Evolutionary conservation across 2,113 vertebrate species (phyloP), one percentile per base, ranked within the genome.

Genomic region (Chamaea fasciata): DNA sequence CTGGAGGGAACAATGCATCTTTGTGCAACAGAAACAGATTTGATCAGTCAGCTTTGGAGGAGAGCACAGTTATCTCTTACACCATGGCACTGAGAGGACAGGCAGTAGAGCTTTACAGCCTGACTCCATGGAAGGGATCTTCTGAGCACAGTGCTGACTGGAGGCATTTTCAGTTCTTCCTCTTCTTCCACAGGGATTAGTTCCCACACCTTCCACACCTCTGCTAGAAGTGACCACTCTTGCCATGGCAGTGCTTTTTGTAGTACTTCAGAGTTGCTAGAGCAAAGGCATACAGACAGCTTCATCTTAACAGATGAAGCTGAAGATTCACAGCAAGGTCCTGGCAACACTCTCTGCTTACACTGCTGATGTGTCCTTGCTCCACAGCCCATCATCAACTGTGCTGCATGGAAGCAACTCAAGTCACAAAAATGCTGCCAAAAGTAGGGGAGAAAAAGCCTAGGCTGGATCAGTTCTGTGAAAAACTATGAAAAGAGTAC

Each of bases 21-120:
- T 85, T 77, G 33, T 85, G 78, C 55, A 69, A 73, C 3, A 8
- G 60, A 88, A 88, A 42, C 55, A 83, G 47, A 95, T 80, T 83
- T 92, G 82, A 92, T 92, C 87, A 70, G 44, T 39, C 42, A 1
- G 1, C 24, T 90, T 59, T 44, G 31, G 55, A 90, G 55, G 35
- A 87, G 5, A 74, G 33, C 30, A 59, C 1, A 2, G 44, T 46
- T 90, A 37, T 65, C 70, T 86, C 79, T 91, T 31, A 73, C 2
- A 64, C 15, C 16, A 33, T 0, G 0, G n/a, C 21, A 41, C 28
- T 8, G 33, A 73, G 59, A 90, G 31, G 31, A 57, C 18, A 5
- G 1, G 26, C 8, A 9, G 70, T 23, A 85, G 46, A 78, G 52
- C 44, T 94, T 81, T n/a, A 84, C 53, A 65, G 41, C 27, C 33